These are phyloP conservation scores for Crax fasciolata DNA, from an alignment of 2,797 vertebrate genomes.

Conservation along the genomic window DNA sequence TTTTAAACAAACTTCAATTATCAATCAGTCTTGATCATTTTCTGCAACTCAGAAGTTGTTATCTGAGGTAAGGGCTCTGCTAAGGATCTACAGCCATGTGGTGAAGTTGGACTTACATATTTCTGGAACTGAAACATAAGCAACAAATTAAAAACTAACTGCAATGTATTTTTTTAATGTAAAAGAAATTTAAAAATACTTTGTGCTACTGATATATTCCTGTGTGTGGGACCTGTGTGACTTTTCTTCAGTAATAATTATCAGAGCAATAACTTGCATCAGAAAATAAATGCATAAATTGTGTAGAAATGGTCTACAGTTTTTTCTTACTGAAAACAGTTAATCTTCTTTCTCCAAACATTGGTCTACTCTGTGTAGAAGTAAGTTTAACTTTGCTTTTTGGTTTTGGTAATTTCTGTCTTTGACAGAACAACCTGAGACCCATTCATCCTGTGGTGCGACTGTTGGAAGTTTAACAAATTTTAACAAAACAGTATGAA, in stretches of 20 bases:
- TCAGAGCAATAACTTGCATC: not conserved
- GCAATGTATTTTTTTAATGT: not conserved
- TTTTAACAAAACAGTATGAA: not conserved
- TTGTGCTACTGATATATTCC: not conserved
- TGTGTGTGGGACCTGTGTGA: accelerated
- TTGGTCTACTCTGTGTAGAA: not conserved
- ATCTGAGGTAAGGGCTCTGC: not conserved
- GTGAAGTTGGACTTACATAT: not conserved
- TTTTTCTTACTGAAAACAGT: not conserved
- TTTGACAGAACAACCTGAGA: not conserved
- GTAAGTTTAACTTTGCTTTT: not conserved
- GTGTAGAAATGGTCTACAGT: not conserved
- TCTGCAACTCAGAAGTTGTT: not conserved
- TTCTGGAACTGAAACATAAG: not conserved
- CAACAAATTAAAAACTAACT: not conserved
- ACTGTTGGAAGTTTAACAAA: not conserved
- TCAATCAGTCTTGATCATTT: not conserved
- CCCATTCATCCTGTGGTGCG: not conserved
- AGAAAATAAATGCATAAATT: not conserved
- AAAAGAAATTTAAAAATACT: not conserved
- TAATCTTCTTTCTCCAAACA: not conserved
- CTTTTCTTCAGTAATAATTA: not conserved
- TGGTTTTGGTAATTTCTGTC: not conserved
- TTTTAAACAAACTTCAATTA: not conserved
- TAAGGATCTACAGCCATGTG: not conserved